Evolutionary conservation across 1,140 invertebrate genomes (phyloP).

Genomic region (Bursaphelenchus mucronatus): DNA sequence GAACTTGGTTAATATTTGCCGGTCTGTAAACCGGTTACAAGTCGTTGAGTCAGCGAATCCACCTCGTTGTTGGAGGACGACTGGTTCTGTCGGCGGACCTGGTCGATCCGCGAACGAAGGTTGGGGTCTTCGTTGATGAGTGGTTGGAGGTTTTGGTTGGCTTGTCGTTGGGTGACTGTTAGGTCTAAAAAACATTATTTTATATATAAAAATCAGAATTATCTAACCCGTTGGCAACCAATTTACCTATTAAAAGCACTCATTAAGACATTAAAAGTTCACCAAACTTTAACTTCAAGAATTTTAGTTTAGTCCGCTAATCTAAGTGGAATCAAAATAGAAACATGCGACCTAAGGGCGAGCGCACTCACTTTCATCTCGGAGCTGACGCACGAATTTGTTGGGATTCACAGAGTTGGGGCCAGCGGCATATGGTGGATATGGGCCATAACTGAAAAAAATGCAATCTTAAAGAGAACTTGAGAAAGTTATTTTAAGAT

Average conservation of each 20-base stretch:
- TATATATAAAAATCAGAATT: background rate
- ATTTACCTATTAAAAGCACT: too few species aligned
- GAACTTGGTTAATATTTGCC: conserved; percentile 14
- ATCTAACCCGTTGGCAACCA: too few species aligned
- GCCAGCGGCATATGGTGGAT: conserved; percentile 47
- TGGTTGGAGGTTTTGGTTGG: conserved; percentile 44
- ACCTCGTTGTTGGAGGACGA: conserved; percentile 28
- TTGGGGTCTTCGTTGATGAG: conserved; percentile 39
- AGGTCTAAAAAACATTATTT: conserved; percentile 43
- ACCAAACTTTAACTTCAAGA: too few species aligned
- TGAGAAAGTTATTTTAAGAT: too few species aligned
- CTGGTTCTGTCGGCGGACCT: conserved; percentile 46
- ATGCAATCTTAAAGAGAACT: conserved; percentile 12
- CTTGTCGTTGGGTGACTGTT: conserved; percentile 50
- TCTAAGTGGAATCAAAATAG: too few species aligned
- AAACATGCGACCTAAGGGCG: too few species aligned
- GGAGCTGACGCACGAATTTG: conserved; percentile 56
- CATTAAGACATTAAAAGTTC: too few species aligned
- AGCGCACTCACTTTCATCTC: conserved; percentile 51
- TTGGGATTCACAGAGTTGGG: conserved; percentile 34
- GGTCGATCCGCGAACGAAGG: conserved; percentile 41
- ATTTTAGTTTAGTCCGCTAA: too few species aligned
- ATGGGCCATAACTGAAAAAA: conserved; percentile 48
- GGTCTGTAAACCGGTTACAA: conserved; percentile 39
- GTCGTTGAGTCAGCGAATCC: conserved; percentile 37